Base-by-base conservation (phyloP, 2,113 vertebrate genomes). In the Galemys pyrenaicus region DNA sequence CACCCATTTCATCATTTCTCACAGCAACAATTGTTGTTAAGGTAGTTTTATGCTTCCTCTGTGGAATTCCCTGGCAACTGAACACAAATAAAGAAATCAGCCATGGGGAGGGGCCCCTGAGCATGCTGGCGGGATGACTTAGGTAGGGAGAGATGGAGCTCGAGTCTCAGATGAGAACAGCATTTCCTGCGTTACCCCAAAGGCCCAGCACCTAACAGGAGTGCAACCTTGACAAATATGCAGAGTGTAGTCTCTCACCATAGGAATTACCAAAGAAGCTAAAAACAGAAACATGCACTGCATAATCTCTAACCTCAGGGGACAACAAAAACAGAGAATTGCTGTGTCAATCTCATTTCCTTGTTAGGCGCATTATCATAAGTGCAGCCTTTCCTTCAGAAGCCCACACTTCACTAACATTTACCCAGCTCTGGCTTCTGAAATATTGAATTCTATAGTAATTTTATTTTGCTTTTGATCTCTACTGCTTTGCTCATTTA, bases 221-320 rank as follows among this genome's bases (percentile, higher is more conserved):
- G 98, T 96, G 97, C 96, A 96, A 97, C 96, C 96, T 93, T 96
- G 98, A 98, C 98, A 98, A 98, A 98, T 97, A 98, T 96, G 96
- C 97, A 97, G 93, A 98, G 97, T 65, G 81, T 96, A 92, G 97
- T 98, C 97, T 98, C 98, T 98, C 98, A 97, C 97, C 97, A 96
- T 89, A 98, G 98, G 98, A 98, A 98, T 98, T 97, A 98, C 98
- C 97, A 97, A 98, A 97, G 97, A 97, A 97, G 98, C 98, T 98
- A 98, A 98, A 98, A 98, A 98, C 97, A 98, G 98, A 98, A 98
- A 96, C 97, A 96, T 32, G 96, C 89, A 0, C 98, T 96, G 98
- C 96, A 98, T 98, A 98, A 98, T 98, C 97, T 98, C 96, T 98
- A 98, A 98, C 98, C 98, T 97, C 98, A 32, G 98, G 98, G 98